Evolutionary conservation across 2,888 invertebrate species (phyloP), one percentile per base, ranked within the genome.

Genomic region (Ochropleura plecta): DNA sequence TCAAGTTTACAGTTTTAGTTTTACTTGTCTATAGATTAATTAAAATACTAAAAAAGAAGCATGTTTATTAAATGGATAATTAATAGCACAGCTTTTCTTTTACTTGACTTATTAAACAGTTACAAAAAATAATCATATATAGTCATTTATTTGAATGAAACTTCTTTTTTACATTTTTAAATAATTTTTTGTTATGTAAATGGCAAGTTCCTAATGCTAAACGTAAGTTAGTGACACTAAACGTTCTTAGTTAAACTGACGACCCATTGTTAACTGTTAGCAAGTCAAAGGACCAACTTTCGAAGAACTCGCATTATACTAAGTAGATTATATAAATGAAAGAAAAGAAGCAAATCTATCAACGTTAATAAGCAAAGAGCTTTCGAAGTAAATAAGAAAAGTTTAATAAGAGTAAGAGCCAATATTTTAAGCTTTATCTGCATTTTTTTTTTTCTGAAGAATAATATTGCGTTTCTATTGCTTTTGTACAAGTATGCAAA

Each of bases 221-320:
- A 65, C 60, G 40, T 70, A 62, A 65, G 42, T 76, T 76, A 73
- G 81, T 64, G 30, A 65, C 30, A 66, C 64, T 72, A 16, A 73
- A 81, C 66, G 62, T 68, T 73, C 46, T 57, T 12, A 67, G 63
- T 78, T 73, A 53, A 79, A 72, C 63, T 57, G 66, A 73, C 53
- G 67, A 81, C 66, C 76, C 66, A 69, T 83, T 81, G 71, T 83
- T 70, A 46, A 63, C 66, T 8, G 59, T 73, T 60, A 53, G 48
- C 18, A 44, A 68, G 64, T 62, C 44, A 71, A 68, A 77, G 63
- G 60, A 73, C 60, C 42, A 20, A 62, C 69, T 73, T 78, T 78
- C 48, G 9, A 75, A 53, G 8, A 48, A 44, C 18, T 16, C 53
- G 14, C n/a, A 64, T 69, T 74, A 53, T 59, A 48, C 42, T 65